A percentile compares a stretch with the other conserved stretches of the same genome.
These are phyloP conservation scores for Papilio dardanus DNA, from an alignment of 1,140 invertebrate genomes.

Conservation along the genomic window DNA sequence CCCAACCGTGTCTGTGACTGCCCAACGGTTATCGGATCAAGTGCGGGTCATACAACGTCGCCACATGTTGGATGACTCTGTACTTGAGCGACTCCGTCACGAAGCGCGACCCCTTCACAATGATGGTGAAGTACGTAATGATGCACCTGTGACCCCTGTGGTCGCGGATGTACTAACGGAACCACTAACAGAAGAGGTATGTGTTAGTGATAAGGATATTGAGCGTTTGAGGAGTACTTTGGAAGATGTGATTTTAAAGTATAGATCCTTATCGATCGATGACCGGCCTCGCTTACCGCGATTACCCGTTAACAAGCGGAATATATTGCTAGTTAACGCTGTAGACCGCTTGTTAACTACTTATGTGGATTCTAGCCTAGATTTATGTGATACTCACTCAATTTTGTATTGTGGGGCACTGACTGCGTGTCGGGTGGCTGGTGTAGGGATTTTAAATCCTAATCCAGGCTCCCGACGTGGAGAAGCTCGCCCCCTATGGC, in stretches of 20 bases:
- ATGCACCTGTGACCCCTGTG: background rate
- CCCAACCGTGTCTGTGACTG: too few species aligned
- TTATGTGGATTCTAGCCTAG: constrained; percentile 1
- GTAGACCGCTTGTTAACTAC: background rate
- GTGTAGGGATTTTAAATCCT: background rate
- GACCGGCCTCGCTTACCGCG: background rate
- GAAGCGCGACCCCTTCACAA: background rate
- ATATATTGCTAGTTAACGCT: background rate
- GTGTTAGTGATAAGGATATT: background rate
- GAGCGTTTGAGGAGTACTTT: background rate
- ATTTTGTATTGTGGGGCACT: background rate
- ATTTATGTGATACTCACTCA: background rate
- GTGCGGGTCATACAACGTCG: too few species aligned
- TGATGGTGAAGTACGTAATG: background rate
- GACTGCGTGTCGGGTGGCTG: background rate
- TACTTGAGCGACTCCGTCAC: background rate
- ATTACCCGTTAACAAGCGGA: background rate
- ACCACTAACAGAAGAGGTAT: background rate
- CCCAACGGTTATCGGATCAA: too few species aligned
- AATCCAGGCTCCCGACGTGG: background rate
- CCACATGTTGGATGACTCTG: too few species aligned
- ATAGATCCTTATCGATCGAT: background rate
- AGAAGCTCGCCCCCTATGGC: background rate
- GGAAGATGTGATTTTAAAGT: background rate
- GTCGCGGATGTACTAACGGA: background rate